Base-by-base conservation (phyloP, 2,888 invertebrate genomes). In the Cybosia mesomella region DNA sequence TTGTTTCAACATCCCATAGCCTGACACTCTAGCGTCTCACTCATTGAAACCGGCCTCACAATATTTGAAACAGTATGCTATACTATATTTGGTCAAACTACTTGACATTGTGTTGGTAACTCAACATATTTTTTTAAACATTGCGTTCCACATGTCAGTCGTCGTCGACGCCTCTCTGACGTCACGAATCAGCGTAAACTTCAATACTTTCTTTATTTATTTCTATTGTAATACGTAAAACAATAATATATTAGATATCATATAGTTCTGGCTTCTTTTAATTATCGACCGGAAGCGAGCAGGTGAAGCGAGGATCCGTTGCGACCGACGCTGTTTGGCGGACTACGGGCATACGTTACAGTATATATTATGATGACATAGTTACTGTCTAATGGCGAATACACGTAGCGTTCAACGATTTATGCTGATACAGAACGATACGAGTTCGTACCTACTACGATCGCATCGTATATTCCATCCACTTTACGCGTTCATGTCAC, bases 231-330 rank as follows among this genome's bases (percentile, higher is more conserved):
- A 53, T 34, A 13, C 66, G 68, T 34, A 72, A 74, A 68, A 73
- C 58, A 71, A 71, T 70, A 71, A 64, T 34, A n/a, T 13, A 55
- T 73, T 73, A 72, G 77, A 73, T 72, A 72, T 77, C 77, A 22
- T 74, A 74, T 75, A 74, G 77, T 81, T 75, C 71, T 79, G 72
- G 80, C 87, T 89, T 91, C 91, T 91, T 89, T 89, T 86, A 92
- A 92, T 93, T 92, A 92, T 88, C 80, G 84, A 85, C 82, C 92
- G 93, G 93, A 93, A 92, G 90, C 86, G 87, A 89, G 85, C 90
- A 92, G 91, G 89, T 91, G 92, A 88, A 92, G 90, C 93, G 92
- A 88, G 90, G 87, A 91, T 93, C 93, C 93, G 92, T 87, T 87
- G 79, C 83, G n/a, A 81, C 80, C 82, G 84, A 78, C 82, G 83